phyloP scores from a whole-genome alignment of 1,140 invertebrate genomes.

The Drosophila aff. region DNA sequence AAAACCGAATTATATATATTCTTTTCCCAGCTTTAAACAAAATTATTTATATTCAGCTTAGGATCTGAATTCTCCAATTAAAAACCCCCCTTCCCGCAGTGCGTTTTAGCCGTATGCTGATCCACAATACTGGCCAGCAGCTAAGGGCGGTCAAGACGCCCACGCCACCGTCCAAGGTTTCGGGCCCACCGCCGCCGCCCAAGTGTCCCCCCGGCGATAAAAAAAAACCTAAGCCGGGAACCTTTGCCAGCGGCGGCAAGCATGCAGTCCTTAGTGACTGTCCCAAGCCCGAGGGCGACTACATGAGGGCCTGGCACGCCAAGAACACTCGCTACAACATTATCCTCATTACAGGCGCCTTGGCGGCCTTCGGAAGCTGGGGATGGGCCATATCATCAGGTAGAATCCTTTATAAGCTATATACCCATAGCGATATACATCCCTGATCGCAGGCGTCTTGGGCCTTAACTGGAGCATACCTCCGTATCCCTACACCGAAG shows the following conservation, averaged over 20 bases:
- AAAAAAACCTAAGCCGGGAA: conserved; percentile 37
- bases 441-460: conserved; percentile 4
- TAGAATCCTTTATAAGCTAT: not conserved
- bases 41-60: not conserved
- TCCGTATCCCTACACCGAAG: conserved; percentile 66
- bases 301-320: conserved; percentile 38
- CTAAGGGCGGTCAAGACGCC: conserved; percentile 29
- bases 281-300: conserved; percentile 62
- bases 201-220: not conserved
- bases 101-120: conserved; percentile 23
- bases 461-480: conserved; percentile 29
- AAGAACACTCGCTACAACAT: conserved; percentile 70
- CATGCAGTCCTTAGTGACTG: conserved; percentile 63
- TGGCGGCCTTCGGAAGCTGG: conserved; percentile 40
- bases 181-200: conserved; percentile 9
- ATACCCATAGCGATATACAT: too few relatives aligned
- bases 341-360: conserved; percentile 36
- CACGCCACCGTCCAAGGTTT: not conserved
- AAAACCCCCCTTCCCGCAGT: conserved; percentile 15
- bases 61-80: not conserved
- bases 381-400: not conserved
- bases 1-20: too few relatives aligned
- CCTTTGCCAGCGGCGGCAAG: conserved; percentile 59
- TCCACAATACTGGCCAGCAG: conserved; percentile 16
- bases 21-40: not conserved